These are phyloP conservation scores for Megaceryle maxima DNA, from an alignment of 2,113 vertebrate genomes.

Conservation along the genomic window DNA sequence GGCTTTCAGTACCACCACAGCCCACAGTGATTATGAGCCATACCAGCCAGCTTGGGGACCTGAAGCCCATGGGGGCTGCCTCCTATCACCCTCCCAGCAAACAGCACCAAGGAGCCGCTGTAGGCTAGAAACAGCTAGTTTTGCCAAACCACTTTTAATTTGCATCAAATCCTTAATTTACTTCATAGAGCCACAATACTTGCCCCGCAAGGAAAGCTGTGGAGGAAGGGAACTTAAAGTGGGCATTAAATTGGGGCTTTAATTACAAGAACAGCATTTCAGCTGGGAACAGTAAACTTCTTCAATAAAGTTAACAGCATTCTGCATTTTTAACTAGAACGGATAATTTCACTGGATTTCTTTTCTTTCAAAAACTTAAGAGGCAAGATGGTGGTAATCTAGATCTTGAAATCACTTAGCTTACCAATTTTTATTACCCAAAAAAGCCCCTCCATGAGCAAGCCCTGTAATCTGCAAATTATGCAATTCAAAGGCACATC, in stretches of 20 bases:
- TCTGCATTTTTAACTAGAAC: neutral
- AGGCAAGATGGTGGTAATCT: neutral
- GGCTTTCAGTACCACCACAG: neutral
- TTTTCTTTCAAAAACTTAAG: neutral
- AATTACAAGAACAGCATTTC: neutral
- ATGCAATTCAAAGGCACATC: neutral
- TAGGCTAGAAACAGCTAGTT: neutral
- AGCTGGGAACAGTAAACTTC: neutral
- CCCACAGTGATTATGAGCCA: neutral
- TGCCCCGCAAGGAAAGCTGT: neutral
- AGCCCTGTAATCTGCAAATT: neutral
- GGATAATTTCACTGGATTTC: neutral
- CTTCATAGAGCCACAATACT: neutral
- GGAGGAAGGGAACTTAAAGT: neutral
- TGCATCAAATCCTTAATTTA: neutral
- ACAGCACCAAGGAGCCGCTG: neutral
- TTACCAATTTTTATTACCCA: neutral
- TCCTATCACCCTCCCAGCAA: neutral
- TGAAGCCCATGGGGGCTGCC: neutral
- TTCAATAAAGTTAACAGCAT: neutral
- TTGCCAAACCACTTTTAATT: neutral
- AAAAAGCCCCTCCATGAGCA: neutral
- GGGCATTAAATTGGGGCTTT: neutral
- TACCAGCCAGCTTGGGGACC: accelerated
- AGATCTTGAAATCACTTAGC: neutral